Conservation (phyloP, 1,140 invertebrate genomes). For the Drosophila repleta region DNA sequence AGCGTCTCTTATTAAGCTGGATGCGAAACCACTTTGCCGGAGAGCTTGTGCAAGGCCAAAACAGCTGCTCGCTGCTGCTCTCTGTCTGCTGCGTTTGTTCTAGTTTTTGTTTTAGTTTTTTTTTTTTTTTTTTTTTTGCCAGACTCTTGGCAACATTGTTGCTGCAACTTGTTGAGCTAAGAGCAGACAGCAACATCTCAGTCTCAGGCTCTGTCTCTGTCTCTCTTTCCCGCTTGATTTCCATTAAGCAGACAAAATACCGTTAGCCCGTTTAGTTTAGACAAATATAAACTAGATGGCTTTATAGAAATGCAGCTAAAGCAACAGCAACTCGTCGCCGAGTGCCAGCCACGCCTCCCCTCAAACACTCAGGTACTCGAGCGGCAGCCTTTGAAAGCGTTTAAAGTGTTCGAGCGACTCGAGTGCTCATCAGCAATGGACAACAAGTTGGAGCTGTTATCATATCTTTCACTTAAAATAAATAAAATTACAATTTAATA, state of each 20-base stretch:
- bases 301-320: slow-evolving; percentile 59
- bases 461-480: slow-evolving; percentile 81
- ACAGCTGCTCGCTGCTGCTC: slow-evolving; percentile 14
- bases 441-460: slow-evolving; percentile 55
- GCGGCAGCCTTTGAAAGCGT: slow-evolving; percentile 60
- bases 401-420: neutral
- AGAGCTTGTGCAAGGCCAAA: slow-evolving; percentile 31
- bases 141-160: slow-evolving; percentile 61
- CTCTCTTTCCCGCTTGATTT: neutral
- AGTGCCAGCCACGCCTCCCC: slow-evolving; percentile 5
- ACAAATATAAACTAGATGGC: slow-evolving; percentile 69
- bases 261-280: slow-evolving; percentile 52
- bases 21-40: slow-evolving; percentile 6
- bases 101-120: too few relatives aligned
- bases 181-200: slow-evolving; percentile 18
- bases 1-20: neutral
- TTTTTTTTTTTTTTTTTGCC: slow-evolving; percentile 27
- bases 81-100: slow-evolving; percentile 46
- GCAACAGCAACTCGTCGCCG: neutral
- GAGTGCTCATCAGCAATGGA: slow-evolving; percentile 29
- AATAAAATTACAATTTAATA: slow-evolving; percentile 82
- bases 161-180: slow-evolving; percentile 58
- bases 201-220: neutral
- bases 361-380: neutral
- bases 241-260: slow-evolving; percentile 30